Evolutionary conservation across 2,888 invertebrate genomes (phyloP), one percentile per base, ranked within the genome.

Genomic region (Rhagium mordax): DNA sequence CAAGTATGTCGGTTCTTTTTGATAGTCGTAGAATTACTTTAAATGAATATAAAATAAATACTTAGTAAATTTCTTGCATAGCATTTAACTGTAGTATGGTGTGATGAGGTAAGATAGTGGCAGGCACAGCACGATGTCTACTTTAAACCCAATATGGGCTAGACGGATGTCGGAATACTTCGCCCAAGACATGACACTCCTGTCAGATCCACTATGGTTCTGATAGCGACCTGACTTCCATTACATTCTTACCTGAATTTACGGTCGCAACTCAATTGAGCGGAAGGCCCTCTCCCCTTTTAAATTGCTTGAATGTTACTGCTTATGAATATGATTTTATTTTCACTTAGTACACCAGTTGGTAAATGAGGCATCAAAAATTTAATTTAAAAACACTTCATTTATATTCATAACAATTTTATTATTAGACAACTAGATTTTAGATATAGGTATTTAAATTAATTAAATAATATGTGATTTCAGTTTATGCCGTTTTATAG

Each of bases 131-230:
- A 72, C 75, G 78, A 74, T 55, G 41, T 73, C 77, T 74, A 76
- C 73, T 75, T 69, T 70, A 65, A 66, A 53, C 69, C 71, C 70
- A 74, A 72, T 62, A 49, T 67, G 76, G 78, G 75, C 76, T 76
- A 81, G 81, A 81, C 81, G 78, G 76, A 74, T 76, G 76, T 82
- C 75, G 66, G 71, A 76, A 74, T 74, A 71, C 60, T 74, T 76
- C 67, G 70, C 72, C 77, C 76, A 75, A 80, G 81, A 82, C 84
- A 83, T 83, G 84, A 82, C 84, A 81, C 83, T 80, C 79, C 74
- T 84, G 84, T 83, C 83, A 82, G 72, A 71, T 71, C 77, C 66
- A 60, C 72, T 74, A 67, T 59, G 67, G 53, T 71, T 72, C 68
- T 69, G 75, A 79, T 81, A 81, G 76, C 71, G 70, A 76, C 77